phyloP scores from a whole-genome alignment of 2,888 invertebrate species.

The Pyrrhosoma nymphula region DNA sequence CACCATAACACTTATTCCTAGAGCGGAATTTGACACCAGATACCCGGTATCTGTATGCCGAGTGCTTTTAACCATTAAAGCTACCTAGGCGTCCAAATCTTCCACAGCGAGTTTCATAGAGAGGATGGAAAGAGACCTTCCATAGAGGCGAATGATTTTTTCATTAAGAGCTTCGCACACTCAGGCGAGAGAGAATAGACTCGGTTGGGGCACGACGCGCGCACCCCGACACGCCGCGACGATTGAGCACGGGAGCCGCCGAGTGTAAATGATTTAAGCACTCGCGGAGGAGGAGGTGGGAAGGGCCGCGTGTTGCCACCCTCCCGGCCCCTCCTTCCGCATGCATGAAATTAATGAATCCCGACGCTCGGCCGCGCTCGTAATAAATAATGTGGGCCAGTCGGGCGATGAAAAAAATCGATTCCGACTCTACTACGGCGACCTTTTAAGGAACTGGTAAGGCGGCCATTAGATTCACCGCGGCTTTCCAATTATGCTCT shows the following conservation, averaged over 20 bases:
- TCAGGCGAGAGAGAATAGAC: background rate
- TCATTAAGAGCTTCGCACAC: background rate
- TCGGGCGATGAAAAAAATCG: background rate
- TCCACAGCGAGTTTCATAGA: no score
- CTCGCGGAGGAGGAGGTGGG: background rate
- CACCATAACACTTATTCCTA: no score
- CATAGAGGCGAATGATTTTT: no score
- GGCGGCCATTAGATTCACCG: background rate
- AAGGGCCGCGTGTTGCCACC: background rate
- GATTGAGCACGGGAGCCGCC: background rate
- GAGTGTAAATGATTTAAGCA: background rate
- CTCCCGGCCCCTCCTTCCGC: background rate
- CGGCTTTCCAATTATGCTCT: background rate
- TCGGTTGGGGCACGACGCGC: background rate
- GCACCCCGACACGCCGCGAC: background rate
- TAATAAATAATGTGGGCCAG: conserved; percentile 12
- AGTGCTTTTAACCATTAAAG: no score
- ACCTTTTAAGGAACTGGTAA: conserved; percentile 16
- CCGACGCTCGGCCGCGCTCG: background rate
- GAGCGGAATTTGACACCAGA: no score
- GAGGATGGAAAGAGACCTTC: no score
- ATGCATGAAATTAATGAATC: background rate
- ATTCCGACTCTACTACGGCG: background rate
- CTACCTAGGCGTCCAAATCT: no score
- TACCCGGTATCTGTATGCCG: no score